Evolutionary conservation across 2,888 invertebrate genomes (phyloP).

Genomic region (Spilosoma lubricipeda): DNA sequence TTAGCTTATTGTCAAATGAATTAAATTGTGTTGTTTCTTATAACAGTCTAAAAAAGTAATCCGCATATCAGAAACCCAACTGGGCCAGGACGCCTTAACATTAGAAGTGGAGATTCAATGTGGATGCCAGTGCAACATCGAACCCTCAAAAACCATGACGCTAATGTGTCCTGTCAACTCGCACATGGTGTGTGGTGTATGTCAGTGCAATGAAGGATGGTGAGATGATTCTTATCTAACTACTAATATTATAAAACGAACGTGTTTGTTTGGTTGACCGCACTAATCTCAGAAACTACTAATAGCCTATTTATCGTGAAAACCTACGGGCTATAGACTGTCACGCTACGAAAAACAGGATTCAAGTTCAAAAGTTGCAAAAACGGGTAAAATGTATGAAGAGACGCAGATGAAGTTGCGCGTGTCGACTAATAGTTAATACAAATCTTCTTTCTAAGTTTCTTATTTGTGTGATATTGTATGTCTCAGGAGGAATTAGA

Average conservation of each 20-base stretch:
- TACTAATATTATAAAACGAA: too few relatives aligned
- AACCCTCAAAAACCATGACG: constrained; percentile 63
- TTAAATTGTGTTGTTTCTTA: not conserved
- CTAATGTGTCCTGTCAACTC: constrained; percentile 82
- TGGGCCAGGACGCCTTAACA: constrained; percentile 89
- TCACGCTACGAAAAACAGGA: too few relatives aligned
- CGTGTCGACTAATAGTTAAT: not conserved
- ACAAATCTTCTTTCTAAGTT: not conserved
- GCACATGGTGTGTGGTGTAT: constrained; percentile 88
- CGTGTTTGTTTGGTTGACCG: too few relatives aligned
- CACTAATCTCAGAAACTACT: too few relatives aligned
- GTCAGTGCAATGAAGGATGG: constrained; percentile 88
- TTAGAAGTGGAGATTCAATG: constrained; percentile 91
- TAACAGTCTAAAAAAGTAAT: constrained; percentile 78
- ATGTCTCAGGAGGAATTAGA: too few relatives aligned
- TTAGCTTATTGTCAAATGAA: not conserved
- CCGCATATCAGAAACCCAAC: constrained; percentile 91
- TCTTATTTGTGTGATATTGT: too few relatives aligned
- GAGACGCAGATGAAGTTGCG: too few relatives aligned
- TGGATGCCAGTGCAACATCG: constrained; percentile 88
- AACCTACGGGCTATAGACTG: too few relatives aligned
- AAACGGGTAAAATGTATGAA: too few relatives aligned
- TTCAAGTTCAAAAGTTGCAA: too few relatives aligned
- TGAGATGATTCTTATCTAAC: constrained; percentile 54
- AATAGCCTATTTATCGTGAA: too few relatives aligned